These are phyloP conservation scores for Zosterops pallidus DNA, from an alignment of 2,113 vertebrate genomes.

Conservation along the genomic window DNA sequence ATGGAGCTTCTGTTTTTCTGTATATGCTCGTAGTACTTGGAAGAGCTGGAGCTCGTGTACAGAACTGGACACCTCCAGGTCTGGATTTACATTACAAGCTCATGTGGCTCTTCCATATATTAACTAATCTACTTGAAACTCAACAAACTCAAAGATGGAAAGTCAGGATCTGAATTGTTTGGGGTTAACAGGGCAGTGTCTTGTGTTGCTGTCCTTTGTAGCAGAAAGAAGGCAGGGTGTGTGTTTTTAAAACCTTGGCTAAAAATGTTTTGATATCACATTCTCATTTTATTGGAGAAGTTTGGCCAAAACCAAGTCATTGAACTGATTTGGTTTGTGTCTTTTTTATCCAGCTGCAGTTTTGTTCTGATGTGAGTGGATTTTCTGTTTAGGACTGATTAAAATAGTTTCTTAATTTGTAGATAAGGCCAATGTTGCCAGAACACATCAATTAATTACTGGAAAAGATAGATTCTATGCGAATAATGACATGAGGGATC, in stretches of 20 bases:
- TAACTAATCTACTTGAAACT: background rate
- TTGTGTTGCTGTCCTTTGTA: background rate
- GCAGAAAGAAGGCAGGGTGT: background rate
- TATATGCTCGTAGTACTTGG: background rate
- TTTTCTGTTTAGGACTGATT: conserved; percentile 5
- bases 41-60: background rate
- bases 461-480: background rate
- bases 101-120: background rate
- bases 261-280: background rate
- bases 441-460: background rate
- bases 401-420: background rate
- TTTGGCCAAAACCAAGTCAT: background rate
- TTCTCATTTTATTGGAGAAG: background rate
- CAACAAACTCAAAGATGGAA: background rate
- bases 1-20: background rate
- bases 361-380: background rate
- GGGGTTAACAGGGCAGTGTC: background rate
- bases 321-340: background rate
- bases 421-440: background rate
- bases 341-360: background rate
- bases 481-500: background rate
- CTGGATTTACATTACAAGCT: background rate
- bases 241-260: background rate
- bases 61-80: background rate
- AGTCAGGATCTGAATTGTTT: background rate